A percentile compares a stretch with the other conserved stretches of the same genome.
Conservation (phyloP, 2,888 invertebrate species). For the Nasonovia ribisnigri region DNA sequence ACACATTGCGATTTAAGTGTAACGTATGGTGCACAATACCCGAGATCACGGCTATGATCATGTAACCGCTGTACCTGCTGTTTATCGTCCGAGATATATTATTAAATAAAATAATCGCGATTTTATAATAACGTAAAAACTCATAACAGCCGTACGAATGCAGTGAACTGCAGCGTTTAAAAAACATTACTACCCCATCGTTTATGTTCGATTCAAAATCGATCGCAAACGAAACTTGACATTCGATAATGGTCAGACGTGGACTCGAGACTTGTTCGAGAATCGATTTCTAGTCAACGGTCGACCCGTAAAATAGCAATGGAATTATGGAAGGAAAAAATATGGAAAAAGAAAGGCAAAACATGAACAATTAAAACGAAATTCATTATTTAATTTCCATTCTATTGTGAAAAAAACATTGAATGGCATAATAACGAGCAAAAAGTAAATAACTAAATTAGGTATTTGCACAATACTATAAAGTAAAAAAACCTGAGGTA, state of each 20-base stretch:
- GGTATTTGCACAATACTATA: constrained; percentile 33
- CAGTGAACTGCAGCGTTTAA: background rate
- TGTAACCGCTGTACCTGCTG: background rate
- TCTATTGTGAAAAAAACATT: constrained; percentile 44
- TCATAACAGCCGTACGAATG: background rate
- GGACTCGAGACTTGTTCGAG: background rate
- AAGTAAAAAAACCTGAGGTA: constrained; percentile 18
- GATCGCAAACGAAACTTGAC: background rate
- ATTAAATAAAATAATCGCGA: background rate
- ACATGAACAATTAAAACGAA: constrained; percentile 52
- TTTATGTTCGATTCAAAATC: background rate
- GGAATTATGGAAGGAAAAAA: background rate
- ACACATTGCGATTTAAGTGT: background rate
- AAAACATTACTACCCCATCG: background rate
- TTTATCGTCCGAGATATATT: background rate
- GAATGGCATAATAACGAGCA: constrained; percentile 38
- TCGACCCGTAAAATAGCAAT: background rate
- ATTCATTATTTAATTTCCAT: constrained; percentile 50
- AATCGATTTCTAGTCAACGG: background rate
- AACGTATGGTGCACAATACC: background rate
- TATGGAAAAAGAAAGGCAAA: background rate
- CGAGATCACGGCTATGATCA: background rate
- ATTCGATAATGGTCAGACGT: background rate
- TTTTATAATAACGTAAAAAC: background rate
- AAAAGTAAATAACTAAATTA: constrained; percentile 48